These are phyloP conservation scores for Odocoileus virginianus DNA, from an alignment of 2,113 vertebrate genomes.

Conservation along the genomic window DNA sequence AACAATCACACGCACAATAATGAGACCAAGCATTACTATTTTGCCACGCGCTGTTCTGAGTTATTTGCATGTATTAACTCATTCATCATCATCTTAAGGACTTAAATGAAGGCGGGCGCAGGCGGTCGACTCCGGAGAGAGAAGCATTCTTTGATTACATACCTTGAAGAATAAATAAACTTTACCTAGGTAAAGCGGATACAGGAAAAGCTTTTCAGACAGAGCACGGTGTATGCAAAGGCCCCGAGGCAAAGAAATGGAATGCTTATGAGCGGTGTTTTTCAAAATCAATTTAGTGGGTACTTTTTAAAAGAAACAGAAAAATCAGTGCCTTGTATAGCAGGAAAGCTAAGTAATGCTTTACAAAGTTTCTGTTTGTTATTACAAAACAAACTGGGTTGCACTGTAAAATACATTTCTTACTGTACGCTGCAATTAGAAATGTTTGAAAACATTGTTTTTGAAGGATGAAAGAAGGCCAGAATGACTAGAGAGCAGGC, in stretches of 20 bases:
- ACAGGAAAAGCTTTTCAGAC: not conserved
- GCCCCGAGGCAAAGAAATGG: not conserved
- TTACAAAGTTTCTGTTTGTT: constrained; percentile 14
- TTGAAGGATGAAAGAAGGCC: not conserved
- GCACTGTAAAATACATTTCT: not conserved
- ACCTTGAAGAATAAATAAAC: not conserved
- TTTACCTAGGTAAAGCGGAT: not conserved
- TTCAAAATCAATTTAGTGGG: not conserved
- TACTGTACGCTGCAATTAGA: not conserved
- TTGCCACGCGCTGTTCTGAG: not conserved
- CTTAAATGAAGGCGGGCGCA: not conserved
- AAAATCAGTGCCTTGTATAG: not conserved
- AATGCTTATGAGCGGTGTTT: not conserved
- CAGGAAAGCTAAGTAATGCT: not conserved
- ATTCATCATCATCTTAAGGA: not conserved
- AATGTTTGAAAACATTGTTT: not conserved
- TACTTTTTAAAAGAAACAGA: not conserved
- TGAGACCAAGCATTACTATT: not conserved
- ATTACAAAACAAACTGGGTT: not conserved
- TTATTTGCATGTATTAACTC: not conserved
- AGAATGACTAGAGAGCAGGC: not conserved
- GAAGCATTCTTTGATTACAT: not conserved
- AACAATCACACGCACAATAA: not conserved
- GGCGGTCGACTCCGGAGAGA: not conserved
- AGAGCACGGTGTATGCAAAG: not conserved